These are phyloP conservation scores for Poicephalus gulielmi DNA, from an alignment of 2,113 vertebrate species.

Conservation along the genomic window DNA sequence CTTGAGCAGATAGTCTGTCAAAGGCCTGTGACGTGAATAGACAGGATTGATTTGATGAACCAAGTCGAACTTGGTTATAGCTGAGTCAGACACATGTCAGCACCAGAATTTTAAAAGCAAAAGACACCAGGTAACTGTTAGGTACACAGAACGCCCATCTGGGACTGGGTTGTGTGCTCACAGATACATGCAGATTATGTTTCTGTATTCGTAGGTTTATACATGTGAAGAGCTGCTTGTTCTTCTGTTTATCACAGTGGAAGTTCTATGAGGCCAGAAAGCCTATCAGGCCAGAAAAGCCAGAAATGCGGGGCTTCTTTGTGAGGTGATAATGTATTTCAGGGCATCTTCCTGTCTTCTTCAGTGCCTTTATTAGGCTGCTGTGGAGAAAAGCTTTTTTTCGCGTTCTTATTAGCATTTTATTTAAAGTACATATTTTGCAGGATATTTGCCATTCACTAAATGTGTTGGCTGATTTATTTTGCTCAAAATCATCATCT, in stretches of 20 bases:
- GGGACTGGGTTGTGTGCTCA: not conserved
- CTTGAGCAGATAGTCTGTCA: not conserved
- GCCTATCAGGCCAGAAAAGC: not conserved
- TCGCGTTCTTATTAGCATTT: not conserved
- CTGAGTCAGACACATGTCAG: not conserved
- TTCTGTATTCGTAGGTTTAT: not conserved
- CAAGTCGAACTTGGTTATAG: not conserved
- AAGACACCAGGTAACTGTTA: not conserved
- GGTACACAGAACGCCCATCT: not conserved
- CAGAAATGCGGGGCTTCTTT: not conserved
- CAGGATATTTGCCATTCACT: not conserved
- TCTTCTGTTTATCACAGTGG: not conserved
- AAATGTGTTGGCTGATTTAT: not conserved
- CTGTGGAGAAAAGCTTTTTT: not conserved
- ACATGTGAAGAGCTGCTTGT: not conserved
- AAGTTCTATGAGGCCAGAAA: not conserved
- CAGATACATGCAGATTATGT: not conserved
- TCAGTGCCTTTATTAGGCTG: not conserved
- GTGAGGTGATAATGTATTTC: not conserved
- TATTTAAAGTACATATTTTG: not conserved
- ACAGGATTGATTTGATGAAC: not conserved
- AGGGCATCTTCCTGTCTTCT: not conserved
- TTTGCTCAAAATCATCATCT: not conserved
- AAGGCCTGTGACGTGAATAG: not conserved
- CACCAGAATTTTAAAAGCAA: not conserved